Evolutionary conservation across 2,113 vertebrate species (phyloP).

Genomic region (Balaeniceps rex): DNA sequence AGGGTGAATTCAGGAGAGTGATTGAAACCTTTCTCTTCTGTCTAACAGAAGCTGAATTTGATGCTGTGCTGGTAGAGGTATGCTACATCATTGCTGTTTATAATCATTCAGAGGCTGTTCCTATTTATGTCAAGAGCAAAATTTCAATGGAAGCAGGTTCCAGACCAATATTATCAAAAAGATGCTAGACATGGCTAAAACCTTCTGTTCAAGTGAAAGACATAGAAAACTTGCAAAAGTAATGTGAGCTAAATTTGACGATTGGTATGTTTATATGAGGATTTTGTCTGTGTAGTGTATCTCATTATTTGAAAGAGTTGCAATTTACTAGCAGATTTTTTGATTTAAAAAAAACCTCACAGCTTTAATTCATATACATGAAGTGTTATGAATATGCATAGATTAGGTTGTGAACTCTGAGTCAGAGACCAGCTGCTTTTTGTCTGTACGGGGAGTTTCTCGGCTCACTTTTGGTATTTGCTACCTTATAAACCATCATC

Average conservation of each 20-base stretch:
- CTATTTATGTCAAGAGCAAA: background rate
- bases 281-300: background rate
- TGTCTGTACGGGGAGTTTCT: background rate
- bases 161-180: background rate
- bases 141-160: background rate
- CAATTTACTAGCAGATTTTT: background rate
- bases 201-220: background rate
- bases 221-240: background rate
- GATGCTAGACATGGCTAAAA: background rate
- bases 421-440: background rate
- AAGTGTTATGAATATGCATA: background rate
- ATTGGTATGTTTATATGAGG: background rate
- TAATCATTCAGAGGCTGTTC: background rate
- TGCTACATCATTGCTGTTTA: background rate
- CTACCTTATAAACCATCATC: background rate
- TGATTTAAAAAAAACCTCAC: background rate
- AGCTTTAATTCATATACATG: background rate
- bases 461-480: background rate
- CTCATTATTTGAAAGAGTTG: background rate
- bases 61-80: slow-evolving; percentile 60
- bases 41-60: slow-evolving; percentile 54
- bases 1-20: slow-evolving; percentile 32
- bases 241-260: background rate
- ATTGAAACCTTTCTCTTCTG: slow-evolving; percentile 49
- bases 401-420: background rate